Conservation (phyloP, 1,140 invertebrate genomes). For the Aethina tumida region DNA sequence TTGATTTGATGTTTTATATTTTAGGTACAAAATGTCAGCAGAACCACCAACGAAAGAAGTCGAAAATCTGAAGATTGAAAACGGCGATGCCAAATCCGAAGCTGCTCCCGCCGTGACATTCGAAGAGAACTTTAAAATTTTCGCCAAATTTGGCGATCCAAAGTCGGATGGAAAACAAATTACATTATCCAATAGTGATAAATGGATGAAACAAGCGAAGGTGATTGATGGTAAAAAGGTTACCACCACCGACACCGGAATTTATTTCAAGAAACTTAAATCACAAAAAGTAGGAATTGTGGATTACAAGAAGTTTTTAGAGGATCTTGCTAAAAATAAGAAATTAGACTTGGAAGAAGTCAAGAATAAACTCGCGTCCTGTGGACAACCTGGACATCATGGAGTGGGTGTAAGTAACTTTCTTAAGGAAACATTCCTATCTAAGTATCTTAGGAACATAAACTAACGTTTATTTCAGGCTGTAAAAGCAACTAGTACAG, state of each 20-base stretch:
- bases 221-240: slow-evolving; percentile 60
- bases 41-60: slow-evolving; percentile 21
- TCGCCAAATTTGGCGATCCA: slow-evolving; percentile 59
- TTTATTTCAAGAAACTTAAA: slow-evolving; percentile 57
- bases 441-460: not conserved
- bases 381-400: slow-evolving; percentile 42
- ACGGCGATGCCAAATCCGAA: slow-evolving; percentile 14
- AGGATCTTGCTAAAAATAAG: slow-evolving; percentile 48
- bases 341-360: slow-evolving; percentile 45
- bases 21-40: slow-evolving; percentile 13
- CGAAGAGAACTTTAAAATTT: slow-evolving; percentile 39
- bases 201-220: slow-evolving; percentile 70
- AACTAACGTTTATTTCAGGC: slow-evolving; percentile 16
- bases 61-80: slow-evolving; percentile 28
- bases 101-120: slow-evolving; percentile 19
- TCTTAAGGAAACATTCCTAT: slow-evolving; percentile 1
- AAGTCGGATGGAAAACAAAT: slow-evolving; percentile 57
- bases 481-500: slow-evolving; percentile 52
- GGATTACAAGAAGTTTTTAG: slow-evolving; percentile 48
- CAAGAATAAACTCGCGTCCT: slow-evolving; percentile 42
- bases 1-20: slow-evolving; percentile 5
- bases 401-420: slow-evolving; percentile 31
- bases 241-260: slow-evolving; percentile 59
- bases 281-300: slow-evolving; percentile 41
- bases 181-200: slow-evolving; percentile 58